Base-by-base conservation (phyloP, 2,797 vertebrate genomes). In the Ispidina picta region DNA sequence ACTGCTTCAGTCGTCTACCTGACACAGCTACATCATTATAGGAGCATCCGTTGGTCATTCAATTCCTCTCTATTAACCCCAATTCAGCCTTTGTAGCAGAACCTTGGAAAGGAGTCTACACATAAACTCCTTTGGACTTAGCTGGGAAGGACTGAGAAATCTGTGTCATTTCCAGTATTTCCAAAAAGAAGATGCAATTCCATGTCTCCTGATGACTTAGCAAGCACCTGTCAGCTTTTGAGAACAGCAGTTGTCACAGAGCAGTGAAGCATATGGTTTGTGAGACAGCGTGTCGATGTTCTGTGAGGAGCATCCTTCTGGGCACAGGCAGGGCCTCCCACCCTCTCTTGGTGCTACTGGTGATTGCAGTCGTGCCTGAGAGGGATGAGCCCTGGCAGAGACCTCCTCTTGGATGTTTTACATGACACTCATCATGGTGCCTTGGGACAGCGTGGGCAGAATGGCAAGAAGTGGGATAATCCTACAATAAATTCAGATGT, bases 271-370 rank as follows among this genome's bases (percentile, higher is more conserved):
- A 94, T 92, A 90, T 74, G 78, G 90, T 68, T 82, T 62, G 52
- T 55, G 79, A 94, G 88, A 90, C 80, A 91, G 71, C 60, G 81
- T 82, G 88, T 73, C 92, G 92, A 93, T 86, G 37, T 84, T 68
- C 83, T 93, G 92, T 64, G 83, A 90, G 91, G 60, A 90, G 29
- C 58, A 90, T 39, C 43, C 92, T 91, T 80, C 78, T 89, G 91
- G 83, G 93, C 49, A 46, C 49, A 68, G 56, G 83, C 88, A 44
- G 68, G 35, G 60, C 46, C 29, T 76, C 65, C 56, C 25, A 49
- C 68, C 52, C 52, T 70, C n/a, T 9, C 15, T 74, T 8, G 2
- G 3, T 74, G 82, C 43, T 74, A 52, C 21, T 72, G 58, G 41
- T 94, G 93, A 87, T 75, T 93, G 83, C 63, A 81, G 37, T 63